Conservation (phyloP, 2,888 invertebrate species). For the Trichopria drosophilae region DNA sequence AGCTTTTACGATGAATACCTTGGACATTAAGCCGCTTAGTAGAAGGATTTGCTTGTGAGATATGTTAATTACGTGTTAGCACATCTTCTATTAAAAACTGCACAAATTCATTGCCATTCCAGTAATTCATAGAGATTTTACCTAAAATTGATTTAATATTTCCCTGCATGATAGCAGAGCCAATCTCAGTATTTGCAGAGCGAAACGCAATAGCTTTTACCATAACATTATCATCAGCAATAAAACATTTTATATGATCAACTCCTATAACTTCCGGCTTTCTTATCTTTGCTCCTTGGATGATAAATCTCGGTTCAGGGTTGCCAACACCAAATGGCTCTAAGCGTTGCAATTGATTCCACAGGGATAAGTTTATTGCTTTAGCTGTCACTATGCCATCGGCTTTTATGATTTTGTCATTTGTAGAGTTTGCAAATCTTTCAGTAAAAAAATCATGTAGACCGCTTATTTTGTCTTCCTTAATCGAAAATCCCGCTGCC, state of each 20-base stretch:
- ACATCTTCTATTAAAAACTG: conserved; percentile 20
- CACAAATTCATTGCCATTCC: conserved; percentile 18
- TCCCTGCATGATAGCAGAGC: conserved; percentile 19
- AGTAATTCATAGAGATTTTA: conserved; percentile 19
- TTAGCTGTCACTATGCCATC: conserved; percentile 18
- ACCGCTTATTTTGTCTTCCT: conserved; percentile 12
- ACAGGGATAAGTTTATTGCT: conserved; percentile 19
- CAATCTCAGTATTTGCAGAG: conserved; percentile 18
- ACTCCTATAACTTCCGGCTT: conserved; percentile 20
- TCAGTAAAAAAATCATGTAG: conserved; percentile 12
- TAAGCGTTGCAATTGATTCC: conserved; percentile 17
- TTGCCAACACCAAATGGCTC: conserved; percentile 18
- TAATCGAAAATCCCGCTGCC: conserved; percentile 15
- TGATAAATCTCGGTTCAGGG: conserved; percentile 17
- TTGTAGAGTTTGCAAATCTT: conserved; percentile 19
- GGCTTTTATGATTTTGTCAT: conserved; percentile 17
- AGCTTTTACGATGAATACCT: no score
- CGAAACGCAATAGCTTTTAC: conserved; percentile 19
- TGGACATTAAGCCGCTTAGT: no score
- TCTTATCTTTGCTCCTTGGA: conserved; percentile 19
- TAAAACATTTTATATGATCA: conserved; percentile 19
- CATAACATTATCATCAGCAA: conserved; percentile 19
- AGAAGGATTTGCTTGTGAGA: no score
- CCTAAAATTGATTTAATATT: conserved; percentile 18
- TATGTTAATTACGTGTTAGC: no score